phyloP scores from a whole-genome alignment of 2,888 invertebrate species.

The Erebia ligea region DNA sequence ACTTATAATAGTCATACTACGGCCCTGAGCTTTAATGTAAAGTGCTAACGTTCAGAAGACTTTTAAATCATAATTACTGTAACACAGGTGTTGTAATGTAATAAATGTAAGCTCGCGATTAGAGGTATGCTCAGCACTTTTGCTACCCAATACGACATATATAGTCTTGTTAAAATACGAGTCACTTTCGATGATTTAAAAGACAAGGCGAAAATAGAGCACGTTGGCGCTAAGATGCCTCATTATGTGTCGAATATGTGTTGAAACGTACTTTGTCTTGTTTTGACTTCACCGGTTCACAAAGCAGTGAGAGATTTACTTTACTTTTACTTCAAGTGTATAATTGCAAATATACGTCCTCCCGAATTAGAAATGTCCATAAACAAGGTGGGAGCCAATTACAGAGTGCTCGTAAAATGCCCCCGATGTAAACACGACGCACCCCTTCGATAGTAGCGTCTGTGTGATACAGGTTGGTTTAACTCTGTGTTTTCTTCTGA shows the following conservation, averaged over 20 bases:
- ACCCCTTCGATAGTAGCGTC: constrained; percentile 45
- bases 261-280: too few species aligned
- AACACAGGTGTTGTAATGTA: constrained; percentile 38
- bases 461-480: constrained; percentile 42
- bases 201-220: too few species aligned
- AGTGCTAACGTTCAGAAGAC: constrained; percentile 33
- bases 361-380: constrained; percentile 27
- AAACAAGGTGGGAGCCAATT: constrained; percentile 59
- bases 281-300: neutral
- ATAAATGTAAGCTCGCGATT: neutral
- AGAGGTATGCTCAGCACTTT: too few species aligned
- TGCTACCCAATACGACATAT: too few species aligned
- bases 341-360: constrained; percentile 7
- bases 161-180: too few species aligned
- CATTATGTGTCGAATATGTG: too few species aligned
- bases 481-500: neutral
- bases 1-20: neutral
- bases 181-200: too few species aligned
- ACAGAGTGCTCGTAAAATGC: constrained; percentile 62
- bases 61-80: constrained; percentile 45
- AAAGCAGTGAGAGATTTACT: neutral
- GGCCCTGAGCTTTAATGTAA: constrained; percentile 36
- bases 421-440: constrained; percentile 61
- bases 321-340: constrained; percentile 9
- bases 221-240: too few species aligned